phyloP scores from a whole-genome alignment of 2,797 vertebrate genomes.

The Anguilla anguilla region DNA sequence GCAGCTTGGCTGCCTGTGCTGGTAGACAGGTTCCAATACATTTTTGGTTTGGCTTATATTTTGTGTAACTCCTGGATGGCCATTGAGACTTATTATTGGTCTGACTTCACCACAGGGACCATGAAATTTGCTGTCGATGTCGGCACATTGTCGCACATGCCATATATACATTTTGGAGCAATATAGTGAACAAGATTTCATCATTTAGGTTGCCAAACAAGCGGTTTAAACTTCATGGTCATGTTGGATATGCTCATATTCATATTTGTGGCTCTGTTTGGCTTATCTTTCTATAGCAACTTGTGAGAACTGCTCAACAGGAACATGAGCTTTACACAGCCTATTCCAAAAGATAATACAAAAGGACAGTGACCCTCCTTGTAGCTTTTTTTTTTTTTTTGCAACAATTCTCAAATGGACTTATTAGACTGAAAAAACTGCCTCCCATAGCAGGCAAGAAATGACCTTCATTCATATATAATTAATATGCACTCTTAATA shows the following conservation, averaged over 20 bases:
- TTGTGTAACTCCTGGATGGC: too few species aligned
- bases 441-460: neutral
- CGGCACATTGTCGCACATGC: neutral
- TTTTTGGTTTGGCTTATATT: too few species aligned
- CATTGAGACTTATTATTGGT: too few species aligned
- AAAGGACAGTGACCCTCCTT: neutral
- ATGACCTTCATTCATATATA: neutral
- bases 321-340: neutral
- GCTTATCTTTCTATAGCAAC: neutral
- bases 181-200: neutral
- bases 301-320: neutral
- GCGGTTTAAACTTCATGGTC: neutral
- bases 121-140: too few species aligned
- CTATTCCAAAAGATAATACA: neutral
- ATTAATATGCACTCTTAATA: constrained; percentile 6
- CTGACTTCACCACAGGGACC: too few species aligned
- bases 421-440: neutral
- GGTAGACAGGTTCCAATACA: too few species aligned
- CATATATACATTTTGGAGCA: neutral
- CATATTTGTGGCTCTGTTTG: neutral
- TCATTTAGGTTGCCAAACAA: neutral
- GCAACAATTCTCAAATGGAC: neutral
- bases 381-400: neutral
- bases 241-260: neutral
- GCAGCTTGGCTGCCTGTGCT: too few species aligned